These are phyloP conservation scores for Pelobates cultripes DNA, from an alignment of 2,797 vertebrate genomes.

Conservation along the genomic window DNA sequence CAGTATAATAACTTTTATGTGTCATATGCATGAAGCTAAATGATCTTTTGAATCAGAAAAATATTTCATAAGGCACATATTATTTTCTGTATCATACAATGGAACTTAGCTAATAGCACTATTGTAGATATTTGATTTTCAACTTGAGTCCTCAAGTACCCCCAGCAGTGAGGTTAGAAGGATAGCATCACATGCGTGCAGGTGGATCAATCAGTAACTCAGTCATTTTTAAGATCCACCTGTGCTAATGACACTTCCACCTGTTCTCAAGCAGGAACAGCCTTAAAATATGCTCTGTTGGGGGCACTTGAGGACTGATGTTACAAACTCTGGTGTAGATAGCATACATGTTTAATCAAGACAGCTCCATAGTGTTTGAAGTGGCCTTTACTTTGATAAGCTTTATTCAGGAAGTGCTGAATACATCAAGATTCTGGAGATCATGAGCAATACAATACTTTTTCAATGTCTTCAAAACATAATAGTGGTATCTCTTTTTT, in stretches of 20 bases:
- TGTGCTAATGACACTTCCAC: slow-evolving; percentile 40
- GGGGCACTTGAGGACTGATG: slow-evolving; percentile 35
- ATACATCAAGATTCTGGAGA: no score
- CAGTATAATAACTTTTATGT: background rate
- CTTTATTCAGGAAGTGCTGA: background rate
- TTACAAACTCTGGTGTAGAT: slow-evolving; percentile 32
- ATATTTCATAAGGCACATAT: background rate
- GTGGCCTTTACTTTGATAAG: slow-evolving; percentile 35
- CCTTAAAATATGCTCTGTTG: slow-evolving; percentile 33
- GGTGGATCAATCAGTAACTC: slow-evolving; percentile 37
- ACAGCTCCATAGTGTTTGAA: slow-evolving; percentile 31
- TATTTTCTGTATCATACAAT: background rate
- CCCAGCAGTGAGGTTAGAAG: slow-evolving; percentile 25
- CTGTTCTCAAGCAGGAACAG: slow-evolving; percentile 45
- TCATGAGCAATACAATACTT: no score
- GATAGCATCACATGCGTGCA: slow-evolving; percentile 24
- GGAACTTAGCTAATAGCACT: background rate
- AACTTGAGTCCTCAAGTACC: slow-evolving; percentile 24
- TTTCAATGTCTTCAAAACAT: no score
- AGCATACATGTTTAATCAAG: slow-evolving; percentile 49
- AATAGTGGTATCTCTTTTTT: no score
- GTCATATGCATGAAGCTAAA: background rate
- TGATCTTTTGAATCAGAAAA: background rate
- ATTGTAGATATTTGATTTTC: no score
- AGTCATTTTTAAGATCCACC: slow-evolving; percentile 36